Evolutionary conservation across 2,888 invertebrate species (phyloP).

Genomic region (Teleiodes luculella): DNA sequence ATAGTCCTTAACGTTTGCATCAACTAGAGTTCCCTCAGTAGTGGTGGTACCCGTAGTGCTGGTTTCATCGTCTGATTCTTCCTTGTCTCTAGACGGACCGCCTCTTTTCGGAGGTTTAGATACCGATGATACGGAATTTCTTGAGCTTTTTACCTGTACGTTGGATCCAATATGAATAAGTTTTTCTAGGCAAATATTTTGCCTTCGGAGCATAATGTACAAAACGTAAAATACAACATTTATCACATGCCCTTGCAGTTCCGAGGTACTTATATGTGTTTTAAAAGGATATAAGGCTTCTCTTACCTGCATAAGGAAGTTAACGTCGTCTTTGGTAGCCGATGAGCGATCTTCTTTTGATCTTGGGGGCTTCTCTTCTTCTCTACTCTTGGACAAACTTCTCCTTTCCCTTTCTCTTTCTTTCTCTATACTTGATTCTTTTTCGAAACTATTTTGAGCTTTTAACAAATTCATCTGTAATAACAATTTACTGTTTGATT

Average conservation of each 20-base stretch:
- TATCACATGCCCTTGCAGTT: too few relatives aligned
- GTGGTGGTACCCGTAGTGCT: conserved; percentile 81
- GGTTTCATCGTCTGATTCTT: conserved; percentile 75
- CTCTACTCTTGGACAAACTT: conserved; percentile 68
- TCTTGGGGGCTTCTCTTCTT: conserved; percentile 55
- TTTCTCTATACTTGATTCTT: conserved; percentile 71
- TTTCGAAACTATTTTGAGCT: conserved; percentile 75
- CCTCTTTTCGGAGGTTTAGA: conserved; percentile 64
- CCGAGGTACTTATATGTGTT: too few relatives aligned
- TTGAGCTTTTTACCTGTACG: conserved; percentile 62
- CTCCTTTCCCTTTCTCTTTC: conserved; percentile 58
- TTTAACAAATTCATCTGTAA: conserved; percentile 77
- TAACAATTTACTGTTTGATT: neutral
- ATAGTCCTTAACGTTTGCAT: conserved; percentile 77
- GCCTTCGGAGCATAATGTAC: too few relatives aligned
- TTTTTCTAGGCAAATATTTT: too few relatives aligned
- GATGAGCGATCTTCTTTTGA: conserved; percentile 36
- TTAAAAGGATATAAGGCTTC: too few relatives aligned
- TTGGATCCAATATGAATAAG: too few relatives aligned
- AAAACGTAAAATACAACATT: too few relatives aligned
- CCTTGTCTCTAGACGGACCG: conserved; percentile 62
- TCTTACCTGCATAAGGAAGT: conserved; percentile 71
- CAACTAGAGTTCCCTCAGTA: conserved; percentile 84
- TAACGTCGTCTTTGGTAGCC: conserved; percentile 64
- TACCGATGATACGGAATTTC: conserved; percentile 42